Evolutionary conservation across 1,140 invertebrate species (phyloP), one percentile per base, ranked within the genome.

Genomic region (Lepidurus packardi): DNA sequence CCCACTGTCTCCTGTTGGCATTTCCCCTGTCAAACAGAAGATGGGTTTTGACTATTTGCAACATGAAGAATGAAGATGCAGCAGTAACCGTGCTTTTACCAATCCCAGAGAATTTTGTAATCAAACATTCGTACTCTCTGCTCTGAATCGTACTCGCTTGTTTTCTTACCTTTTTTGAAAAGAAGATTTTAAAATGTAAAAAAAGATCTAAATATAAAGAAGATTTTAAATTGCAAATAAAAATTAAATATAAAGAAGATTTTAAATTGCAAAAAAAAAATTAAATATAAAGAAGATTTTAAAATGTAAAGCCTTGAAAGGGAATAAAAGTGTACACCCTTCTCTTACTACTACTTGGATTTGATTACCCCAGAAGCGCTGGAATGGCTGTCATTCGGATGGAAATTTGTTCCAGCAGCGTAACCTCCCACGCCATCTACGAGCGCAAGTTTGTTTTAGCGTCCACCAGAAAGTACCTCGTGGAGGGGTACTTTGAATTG

Each of bases 401-500:
- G 53, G 53, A 65, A 65, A 65, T 65, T 65, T 65, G 16, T 65
- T 65, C 53, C 13, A 13, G 53, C 6, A n/a, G 21, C 13, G 53
- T 65, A 65, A 21, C 53, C 53, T 65, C 53, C 53, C 53, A 65
- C 53, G 53, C 53, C 53, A 65, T 65, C 53, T 65, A 65, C 21
- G 16, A 65, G 53, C 8, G 53, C 21, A 65, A 65, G 13, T 7
- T 13, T n/a, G 21, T 16, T 65, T 65, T 65, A 65, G 21, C 53
- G 53, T 65, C 1, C 16, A 65, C 53, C 53, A 21, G 53, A 65
- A 65, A 65, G 53, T 21, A 65, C 53, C 53, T 65, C 53, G 53
- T 65, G 21, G 21, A 65, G 53, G 53, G 53, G 53, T 65, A 65
- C 53, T 65, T 65, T 65, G 53, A 65, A 65, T 65, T 65, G 53